Evolutionary conservation across 1,140 invertebrate species (phyloP), one percentile per base, ranked within the genome.

Genomic region (Sitodiplosis mosellana): DNA sequence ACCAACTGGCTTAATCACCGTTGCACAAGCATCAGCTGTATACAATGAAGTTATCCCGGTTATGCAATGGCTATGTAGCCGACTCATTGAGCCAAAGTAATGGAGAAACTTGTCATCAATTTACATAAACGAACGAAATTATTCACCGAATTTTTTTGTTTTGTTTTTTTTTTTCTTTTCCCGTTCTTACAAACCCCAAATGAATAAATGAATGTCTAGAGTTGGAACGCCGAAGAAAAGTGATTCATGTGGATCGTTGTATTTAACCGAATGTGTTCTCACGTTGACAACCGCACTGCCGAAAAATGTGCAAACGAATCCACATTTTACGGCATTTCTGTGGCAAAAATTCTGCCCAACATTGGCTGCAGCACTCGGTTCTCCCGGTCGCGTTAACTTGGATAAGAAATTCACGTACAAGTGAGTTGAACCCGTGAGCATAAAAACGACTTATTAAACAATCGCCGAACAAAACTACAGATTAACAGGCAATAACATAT

Each of bases 311-410:
- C 80, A 84, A 56, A 77, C 77, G 4, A 87, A 87, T 61, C 72
- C 75, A 10, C 83, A 87, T 57, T 87, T 88, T 53, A 85, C 82
- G 10, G 84, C 83, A 2, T 87, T 87, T 54, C 65, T 88, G 0
- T 89, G 90, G 90, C 87, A 93, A 61, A 82, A 88, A 55, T 81
- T 94, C 54, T 92, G 87, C 58, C 89, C 90, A 0, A 78, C 82
- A 2, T 67, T 94, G 48, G 83, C 92, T 43, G 81, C 83, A 0
- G 80, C 92, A 47, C 70, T 94, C 1, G 88, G 88, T 1, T 80
- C 81, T 17, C 85, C 84, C 2, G 68, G 69, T 2, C 60, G 70
- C 53, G 56, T 64, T 10, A 64, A 64, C 46, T 48, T 64, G 54
- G 62, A 64, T 48, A 64, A 64, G 37, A 64, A 64, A 51, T 64